Base-by-base conservation (phyloP, 2,888 invertebrate species). In the Zonitis immaculata region DNA sequence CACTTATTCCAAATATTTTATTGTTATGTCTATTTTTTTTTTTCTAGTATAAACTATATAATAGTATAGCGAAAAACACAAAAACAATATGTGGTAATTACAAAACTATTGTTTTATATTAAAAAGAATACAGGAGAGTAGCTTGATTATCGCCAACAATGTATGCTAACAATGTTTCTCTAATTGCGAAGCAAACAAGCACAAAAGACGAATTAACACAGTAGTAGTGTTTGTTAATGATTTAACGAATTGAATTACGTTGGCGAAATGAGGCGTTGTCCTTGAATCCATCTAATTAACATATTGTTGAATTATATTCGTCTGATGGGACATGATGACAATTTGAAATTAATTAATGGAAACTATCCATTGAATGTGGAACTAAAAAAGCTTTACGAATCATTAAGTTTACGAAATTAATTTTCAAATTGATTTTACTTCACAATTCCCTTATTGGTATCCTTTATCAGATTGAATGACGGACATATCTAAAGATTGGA, bases 361-460 rank as follows among this genome's bases (percentile, higher is more conserved):
- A 7, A 11, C n/a, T 16, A 39, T 39, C 18, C 39, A n/a, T n/a
- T n/a, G 9, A 47, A 61, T 63, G 60, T 63, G 61, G 62, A 64
- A 63, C 60, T 62, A 58, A 61, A 57, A 60, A 61, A 64, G 64
- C 58, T 66, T 65, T 60, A 66, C 64, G 61, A 61, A 60, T 64
- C 65, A 66, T 66, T 66, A 65, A 58, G 51, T 62, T 52, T 51
- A 58, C 60, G 58, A 64, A 66, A 66, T 66, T 66, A 65, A 65
- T 64, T 64, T 52, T 44, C 54, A 63, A 57, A 57, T 62, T 62
- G 61, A 53, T 58, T 51, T 27, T 46, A 49, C 47, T 42, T 54
- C 46, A 8, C 49, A 47, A 57, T 57, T 59, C 56, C 56, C 52
- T 52, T 49, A 49, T 52, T 49, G 49, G 44, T 51, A 51, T 56